Conservation (phyloP, 2,113 vertebrate species). For the Epinephelus lanceolatus region DNA sequence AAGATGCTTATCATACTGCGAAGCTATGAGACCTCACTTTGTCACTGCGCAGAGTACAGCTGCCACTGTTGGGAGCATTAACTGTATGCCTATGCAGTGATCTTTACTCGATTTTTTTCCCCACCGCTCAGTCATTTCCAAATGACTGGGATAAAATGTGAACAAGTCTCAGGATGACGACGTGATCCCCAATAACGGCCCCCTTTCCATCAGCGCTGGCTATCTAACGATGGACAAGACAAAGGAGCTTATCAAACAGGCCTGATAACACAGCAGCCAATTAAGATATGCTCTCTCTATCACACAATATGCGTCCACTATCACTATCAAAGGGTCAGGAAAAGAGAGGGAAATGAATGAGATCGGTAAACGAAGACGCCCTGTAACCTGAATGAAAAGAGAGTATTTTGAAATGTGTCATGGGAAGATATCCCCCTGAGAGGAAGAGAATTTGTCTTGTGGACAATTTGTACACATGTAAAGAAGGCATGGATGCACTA, state of each 20-base stretch:
- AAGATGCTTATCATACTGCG: slow-evolving; percentile 60
- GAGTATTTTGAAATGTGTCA: slow-evolving; percentile 21
- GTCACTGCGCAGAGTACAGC: slow-evolving; percentile 16
- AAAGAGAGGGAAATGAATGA: slow-evolving; percentile 32
- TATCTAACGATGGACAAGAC: slow-evolving; percentile 76
- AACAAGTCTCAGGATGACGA: slow-evolving; percentile 27
- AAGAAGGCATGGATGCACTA: neutral
- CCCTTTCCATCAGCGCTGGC: slow-evolving; percentile 37
- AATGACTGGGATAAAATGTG: slow-evolving; percentile 29
- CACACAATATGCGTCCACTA: slow-evolving; percentile 50
- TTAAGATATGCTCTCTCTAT: slow-evolving; percentile 72
- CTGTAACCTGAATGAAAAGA: neutral
- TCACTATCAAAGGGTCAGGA: slow-evolving; percentile 67
- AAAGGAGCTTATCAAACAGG: slow-evolving; percentile 73
- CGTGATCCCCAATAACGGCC: slow-evolving; percentile 30
- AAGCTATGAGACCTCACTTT: slow-evolving; percentile 42
- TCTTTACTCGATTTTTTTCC: neutral
- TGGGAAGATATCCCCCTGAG: neutral
- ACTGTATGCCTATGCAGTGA: neutral
- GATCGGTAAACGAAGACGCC: slow-evolving; percentile 17
- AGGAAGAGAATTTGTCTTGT: neutral
- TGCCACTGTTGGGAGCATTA: neutral
- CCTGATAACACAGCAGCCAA: slow-evolving; percentile 73
- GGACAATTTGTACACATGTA: neutral
- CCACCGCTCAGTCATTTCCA: slow-evolving; percentile 20